Base-by-base conservation (phyloP, 2,113 vertebrate genomes). In the Willisornis vidua region DNA sequence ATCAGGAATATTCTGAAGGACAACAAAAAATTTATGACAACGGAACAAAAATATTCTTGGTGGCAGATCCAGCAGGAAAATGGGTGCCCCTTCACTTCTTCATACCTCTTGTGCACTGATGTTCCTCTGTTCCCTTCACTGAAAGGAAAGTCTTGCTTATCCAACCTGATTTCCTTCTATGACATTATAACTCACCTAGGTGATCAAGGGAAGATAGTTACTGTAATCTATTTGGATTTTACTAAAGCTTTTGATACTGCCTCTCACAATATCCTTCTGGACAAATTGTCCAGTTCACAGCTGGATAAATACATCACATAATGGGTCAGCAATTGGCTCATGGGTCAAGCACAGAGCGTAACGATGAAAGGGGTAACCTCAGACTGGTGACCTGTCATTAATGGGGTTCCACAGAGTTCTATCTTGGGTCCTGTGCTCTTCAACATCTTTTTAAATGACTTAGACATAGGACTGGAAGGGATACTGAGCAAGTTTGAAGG, bases 21-120 rank as follows among this genome's bases (percentile, higher is more conserved):
- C 26, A 71, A 61, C 3, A 57, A 13, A 71, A 55, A 31, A 37
- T 91, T 82, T 18, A 3, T 18, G 33, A 37, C 76, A 6, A 17
- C 54, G 22, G 31, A 31, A 57, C 18, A 65, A 29, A 85, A 79
- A 57, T 61, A 67, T 51, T 74, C 28, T n/a, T 57, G 5, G 2
- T 59, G 48, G 59, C 10, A 67, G 20, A 77, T 45, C 5, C 39
- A 48, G 5, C 12, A 43, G 45, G 6, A 77, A 81, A 80, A 71
- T 3, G 1, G 23, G 71, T 48, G 3, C 0, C 12, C 2, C 48
- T 91, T 87, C 19, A 31, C 3, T 67, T 74, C 2, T 12, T 74
- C 0, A 0, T 48, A 10, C 12, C 16, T 66, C 17, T n/a, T 62
- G 23, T 45, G 5, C 7, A 87, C 17, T 49, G 22, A 62, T 33